These are phyloP conservation scores for Drosophila punjabiensis DNA, from an alignment of 1,140 invertebrate genomes.

Conservation along the genomic window DNA sequence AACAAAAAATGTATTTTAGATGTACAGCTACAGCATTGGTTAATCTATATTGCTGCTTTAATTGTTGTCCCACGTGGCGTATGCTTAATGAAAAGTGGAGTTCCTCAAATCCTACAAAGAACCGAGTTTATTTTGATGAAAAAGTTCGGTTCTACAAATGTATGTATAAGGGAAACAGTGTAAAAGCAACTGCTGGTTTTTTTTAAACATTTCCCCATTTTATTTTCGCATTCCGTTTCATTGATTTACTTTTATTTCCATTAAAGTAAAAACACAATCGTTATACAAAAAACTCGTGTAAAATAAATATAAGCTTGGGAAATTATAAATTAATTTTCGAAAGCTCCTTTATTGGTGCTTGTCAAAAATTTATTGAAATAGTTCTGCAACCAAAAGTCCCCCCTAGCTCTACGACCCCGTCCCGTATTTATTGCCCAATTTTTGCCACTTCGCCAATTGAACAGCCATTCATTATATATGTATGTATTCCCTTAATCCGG, in stretches of 20 bases:
- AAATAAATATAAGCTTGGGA: neutral
- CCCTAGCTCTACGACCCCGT: neutral
- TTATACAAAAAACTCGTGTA: neutral
- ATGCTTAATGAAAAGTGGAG: slow-evolving; percentile 31
- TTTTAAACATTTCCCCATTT: neutral
- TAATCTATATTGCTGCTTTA: slow-evolving; percentile 9
- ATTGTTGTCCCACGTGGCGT: slow-evolving; percentile 31
- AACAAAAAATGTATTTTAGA: neutral
- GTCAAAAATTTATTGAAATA: slow-evolving; percentile 25
- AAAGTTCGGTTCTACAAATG: neutral
- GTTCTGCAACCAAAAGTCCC: neutral
- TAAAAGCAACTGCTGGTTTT: neutral
- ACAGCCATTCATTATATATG: slow-evolving; percentile 17
- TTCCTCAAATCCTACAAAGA: neutral
- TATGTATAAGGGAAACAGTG: neutral
- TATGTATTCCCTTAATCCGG: slow-evolving; percentile 31
- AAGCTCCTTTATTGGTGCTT: neutral
- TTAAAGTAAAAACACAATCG: no score
- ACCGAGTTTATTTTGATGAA: neutral
- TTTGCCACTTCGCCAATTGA: neutral
- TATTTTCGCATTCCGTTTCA: neutral
- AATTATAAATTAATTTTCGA: neutral
- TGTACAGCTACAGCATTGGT: neutral
- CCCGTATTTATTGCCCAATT: neutral
- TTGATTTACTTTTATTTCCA: neutral